Evolutionary conservation across 2,888 invertebrate species (phyloP).

Genomic region (Diarsia mendica): DNA sequence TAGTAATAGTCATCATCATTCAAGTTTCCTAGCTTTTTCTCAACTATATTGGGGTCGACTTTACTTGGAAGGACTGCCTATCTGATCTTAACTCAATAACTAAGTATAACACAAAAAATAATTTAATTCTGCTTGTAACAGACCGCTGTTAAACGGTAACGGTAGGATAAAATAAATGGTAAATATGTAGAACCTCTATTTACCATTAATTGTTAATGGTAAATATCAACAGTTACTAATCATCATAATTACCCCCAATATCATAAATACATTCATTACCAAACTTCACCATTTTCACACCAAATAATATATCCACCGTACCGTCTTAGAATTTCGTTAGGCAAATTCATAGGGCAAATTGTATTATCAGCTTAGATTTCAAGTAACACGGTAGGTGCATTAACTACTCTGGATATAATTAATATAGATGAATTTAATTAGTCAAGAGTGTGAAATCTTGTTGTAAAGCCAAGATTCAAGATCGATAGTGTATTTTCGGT

Average conservation of each 20-base stretch:
- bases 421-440: slow-evolving; percentile 58
- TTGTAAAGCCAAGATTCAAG: slow-evolving; percentile 6
- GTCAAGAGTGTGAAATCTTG: slow-evolving; percentile 30
- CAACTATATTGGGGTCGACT: background rate
- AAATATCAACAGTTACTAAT: background rate
- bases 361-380: slow-evolving; percentile 20
- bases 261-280: slow-evolving; percentile 5
- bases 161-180: too few relatives aligned
- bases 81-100: background rate
- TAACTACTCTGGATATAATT: slow-evolving; percentile 35
- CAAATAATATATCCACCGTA: slow-evolving; percentile 1
- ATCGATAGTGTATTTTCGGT: slow-evolving; percentile 20
- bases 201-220: too few relatives aligned
- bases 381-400: slow-evolving; percentile 49
- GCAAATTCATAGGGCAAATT: too few relatives aligned
- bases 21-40: background rate
- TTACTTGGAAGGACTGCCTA: background rate
- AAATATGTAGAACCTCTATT: too few relatives aligned
- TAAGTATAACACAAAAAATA: too few relatives aligned
- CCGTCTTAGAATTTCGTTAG: slow-evolving; percentile 11
- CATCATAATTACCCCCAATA: background rate
- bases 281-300: slow-evolving; percentile 12
- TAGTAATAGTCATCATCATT: background rate
- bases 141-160: background rate
- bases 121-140: background rate